A percentile compares a stretch with the other conserved stretches of the same genome.
Evolutionary conservation across 2,113 vertebrate species (phyloP).

Genomic region (Trachemys scripta): DNA sequence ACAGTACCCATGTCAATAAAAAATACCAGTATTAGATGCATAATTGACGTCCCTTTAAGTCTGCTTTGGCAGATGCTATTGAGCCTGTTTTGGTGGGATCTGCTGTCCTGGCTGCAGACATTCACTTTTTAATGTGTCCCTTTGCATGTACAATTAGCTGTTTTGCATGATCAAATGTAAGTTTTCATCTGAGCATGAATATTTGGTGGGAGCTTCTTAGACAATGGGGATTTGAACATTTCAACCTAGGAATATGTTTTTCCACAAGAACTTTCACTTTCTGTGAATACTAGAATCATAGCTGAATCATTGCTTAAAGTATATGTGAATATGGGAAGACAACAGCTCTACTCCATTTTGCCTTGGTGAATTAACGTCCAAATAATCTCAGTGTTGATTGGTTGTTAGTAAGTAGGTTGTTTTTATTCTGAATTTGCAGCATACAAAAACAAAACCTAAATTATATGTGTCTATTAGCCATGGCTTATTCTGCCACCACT

Average conservation of each 20-base stretch:
- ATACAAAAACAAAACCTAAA: background rate
- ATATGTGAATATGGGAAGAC: background rate
- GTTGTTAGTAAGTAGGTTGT: background rate
- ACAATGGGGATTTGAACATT: background rate
- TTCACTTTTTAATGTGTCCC: background rate
- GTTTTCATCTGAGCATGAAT: background rate
- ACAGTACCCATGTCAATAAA: background rate
- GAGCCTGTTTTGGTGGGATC: background rate
- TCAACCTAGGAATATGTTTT: background rate
- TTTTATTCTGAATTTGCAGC: background rate
- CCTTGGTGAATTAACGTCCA: background rate
- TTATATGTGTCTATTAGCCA: background rate
- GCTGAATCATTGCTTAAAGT: background rate
- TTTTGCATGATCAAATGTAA: background rate
- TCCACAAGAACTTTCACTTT: background rate
- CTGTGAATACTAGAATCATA: background rate
- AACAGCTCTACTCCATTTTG: background rate
- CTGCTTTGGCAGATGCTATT: background rate
- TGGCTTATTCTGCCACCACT: background rate
- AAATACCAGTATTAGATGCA: constrained; percentile 8
- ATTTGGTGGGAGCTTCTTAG: background rate
- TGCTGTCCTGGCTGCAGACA: background rate
- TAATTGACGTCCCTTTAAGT: background rate
- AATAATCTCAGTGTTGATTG: background rate
- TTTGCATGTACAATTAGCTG: background rate